These are phyloP conservation scores for Burhinus oedicnemus DNA, from an alignment of 2,113 vertebrate genomes.

Conservation along the genomic window DNA sequence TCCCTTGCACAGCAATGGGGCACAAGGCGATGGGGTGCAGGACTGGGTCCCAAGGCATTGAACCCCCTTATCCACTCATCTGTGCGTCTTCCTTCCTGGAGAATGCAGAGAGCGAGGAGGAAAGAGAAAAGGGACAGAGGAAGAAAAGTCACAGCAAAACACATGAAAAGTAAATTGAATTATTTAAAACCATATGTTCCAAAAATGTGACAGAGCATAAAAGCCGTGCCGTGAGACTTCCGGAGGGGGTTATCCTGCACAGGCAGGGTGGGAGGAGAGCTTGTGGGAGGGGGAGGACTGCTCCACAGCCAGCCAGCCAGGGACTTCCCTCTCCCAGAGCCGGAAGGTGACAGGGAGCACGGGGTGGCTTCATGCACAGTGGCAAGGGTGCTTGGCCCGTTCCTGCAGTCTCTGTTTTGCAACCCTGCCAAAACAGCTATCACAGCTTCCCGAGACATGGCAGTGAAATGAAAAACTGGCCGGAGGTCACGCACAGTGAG, in stretches of 20 bases:
- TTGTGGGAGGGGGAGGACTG: not conserved
- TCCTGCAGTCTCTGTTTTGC: not conserved
- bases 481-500: fast-evolving
- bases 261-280: constrained; percentile 16
- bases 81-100: not conserved
- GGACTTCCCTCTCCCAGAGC: not conserved
- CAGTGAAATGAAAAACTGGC: not conserved
- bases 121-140: constrained; percentile 61
- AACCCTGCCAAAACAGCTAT: not conserved
- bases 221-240: constrained; percentile 60
- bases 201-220: constrained; percentile 69
- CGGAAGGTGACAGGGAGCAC: not conserved
- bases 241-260: constrained; percentile 14
- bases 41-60: not conserved
- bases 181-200: constrained; percentile 78
- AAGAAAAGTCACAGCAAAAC: constrained; percentile 60
- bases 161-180: constrained; percentile 76
- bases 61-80: not conserved
- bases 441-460: not conserved
- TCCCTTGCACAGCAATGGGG: not conserved
- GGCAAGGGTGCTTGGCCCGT: not conserved
- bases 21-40: not conserved
- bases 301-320: not conserved
- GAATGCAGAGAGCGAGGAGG: not conserved
- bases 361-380: not conserved